These are phyloP conservation scores for Dermatemys mawii DNA, from an alignment of 2,113 vertebrate genomes.

Conservation along the genomic window DNA sequence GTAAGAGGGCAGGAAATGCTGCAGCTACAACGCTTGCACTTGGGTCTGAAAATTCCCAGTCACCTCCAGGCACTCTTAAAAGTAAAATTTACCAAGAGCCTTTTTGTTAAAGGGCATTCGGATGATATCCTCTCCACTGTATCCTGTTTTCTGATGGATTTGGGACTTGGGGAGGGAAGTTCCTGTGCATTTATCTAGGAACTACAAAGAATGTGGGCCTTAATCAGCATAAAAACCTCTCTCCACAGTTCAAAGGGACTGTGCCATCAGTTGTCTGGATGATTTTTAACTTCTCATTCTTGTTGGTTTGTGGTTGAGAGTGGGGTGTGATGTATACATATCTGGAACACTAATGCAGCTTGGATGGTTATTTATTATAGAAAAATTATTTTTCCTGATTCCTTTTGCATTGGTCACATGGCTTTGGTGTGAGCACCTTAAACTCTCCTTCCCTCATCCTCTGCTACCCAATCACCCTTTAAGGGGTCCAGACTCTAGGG, in stretches of 20 bases:
- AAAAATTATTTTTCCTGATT: constrained; percentile 72
- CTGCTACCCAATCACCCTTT: not conserved
- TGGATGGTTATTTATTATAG: constrained; percentile 65
- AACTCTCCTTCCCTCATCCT: constrained; percentile 41
- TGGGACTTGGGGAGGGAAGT: not conserved
- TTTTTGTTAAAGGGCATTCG: not conserved
- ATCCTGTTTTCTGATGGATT: constrained; percentile 6
- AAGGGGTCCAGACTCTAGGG: constrained; percentile 64
- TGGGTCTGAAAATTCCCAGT: constrained; percentile 30
- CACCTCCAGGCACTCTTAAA: constrained; percentile 46
- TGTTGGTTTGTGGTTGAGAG: constrained; percentile 70
- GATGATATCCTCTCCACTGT: not conserved
- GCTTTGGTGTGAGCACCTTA: constrained; percentile 72
- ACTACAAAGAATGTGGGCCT: constrained; percentile 67
- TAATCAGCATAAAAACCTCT: constrained; percentile 73
- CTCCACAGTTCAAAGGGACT: constrained; percentile 63
- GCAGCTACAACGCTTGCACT: not conserved
- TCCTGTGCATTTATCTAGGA: constrained; percentile 42
- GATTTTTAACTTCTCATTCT: constrained; percentile 68
- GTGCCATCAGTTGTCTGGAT: constrained; percentile 67
- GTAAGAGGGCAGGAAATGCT: constrained; percentile 33
- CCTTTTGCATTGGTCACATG: constrained; percentile 74
- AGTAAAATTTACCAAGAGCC: constrained; percentile 28
- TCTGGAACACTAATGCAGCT: constrained; percentile 76
- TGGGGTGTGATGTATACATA: constrained; percentile 62